These are phyloP conservation scores for Bagarius yarrelli DNA, from an alignment of 2,113 vertebrate species.

Conservation along the genomic window DNA sequence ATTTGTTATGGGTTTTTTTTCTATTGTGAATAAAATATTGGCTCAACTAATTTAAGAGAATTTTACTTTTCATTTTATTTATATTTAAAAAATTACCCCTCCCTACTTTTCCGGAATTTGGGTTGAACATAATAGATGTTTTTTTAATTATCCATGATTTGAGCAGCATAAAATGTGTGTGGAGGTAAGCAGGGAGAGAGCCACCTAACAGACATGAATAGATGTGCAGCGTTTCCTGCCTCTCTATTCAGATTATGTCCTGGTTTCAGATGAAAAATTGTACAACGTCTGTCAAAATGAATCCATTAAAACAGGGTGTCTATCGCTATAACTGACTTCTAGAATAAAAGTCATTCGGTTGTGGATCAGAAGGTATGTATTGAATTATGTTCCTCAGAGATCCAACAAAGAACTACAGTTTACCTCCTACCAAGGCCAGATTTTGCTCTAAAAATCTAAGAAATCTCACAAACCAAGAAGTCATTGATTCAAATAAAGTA, in stretches of 20 bases:
- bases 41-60: too few relatives aligned
- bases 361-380: background rate
- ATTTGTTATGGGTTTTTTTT: too few relatives aligned
- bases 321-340: background rate
- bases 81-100: too few relatives aligned
- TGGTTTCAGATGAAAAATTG: background rate
- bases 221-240: background rate
- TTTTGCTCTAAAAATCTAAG: background rate
- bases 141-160: too few relatives aligned
- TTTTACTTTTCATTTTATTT: too few relatives aligned
- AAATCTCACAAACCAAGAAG: background rate
- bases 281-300: background rate
- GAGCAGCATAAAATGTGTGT: background rate
- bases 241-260: background rate
- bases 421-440: background rate
- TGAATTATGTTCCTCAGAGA: background rate
- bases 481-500: background rate
- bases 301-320: background rate
- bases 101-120: too few relatives aligned
- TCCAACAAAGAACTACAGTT: constrained; percentile 10
- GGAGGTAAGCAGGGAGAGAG: constrained; percentile 26
- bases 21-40: too few relatives aligned
- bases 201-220: background rate
- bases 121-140: too few relatives aligned
- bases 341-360: constrained; percentile 8